Evolutionary conservation across 2,888 invertebrate species (phyloP), one percentile per base, ranked within the genome.

Genomic region (Protophormia terraenovae): DNA sequence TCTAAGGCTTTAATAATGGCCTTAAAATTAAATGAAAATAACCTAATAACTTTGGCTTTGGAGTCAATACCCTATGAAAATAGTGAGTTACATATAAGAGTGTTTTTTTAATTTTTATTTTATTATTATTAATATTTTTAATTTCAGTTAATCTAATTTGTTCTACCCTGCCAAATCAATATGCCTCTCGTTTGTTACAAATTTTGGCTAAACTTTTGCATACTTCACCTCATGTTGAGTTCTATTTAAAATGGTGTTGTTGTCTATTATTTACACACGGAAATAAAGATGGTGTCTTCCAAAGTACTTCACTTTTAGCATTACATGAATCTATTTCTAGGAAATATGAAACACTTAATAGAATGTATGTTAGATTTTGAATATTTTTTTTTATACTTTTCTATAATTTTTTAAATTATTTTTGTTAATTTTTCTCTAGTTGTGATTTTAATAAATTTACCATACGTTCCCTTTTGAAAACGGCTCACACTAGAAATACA

Each of bases 391-490:
- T 8, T 1, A 27, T n/a, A 5, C 14, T 14, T 3, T 14, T 41
- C n/a, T 0, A 35, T 10, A 10, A 3, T 67, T 55, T 66, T 38
- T 85, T 81, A 62, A 24, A 60, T 1, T 66, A 27, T 41, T 86
- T 38, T 12, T 87, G 86, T 87, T 86, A 94, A 94, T 24, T 93
- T 19, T 32, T 41, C 66, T 27, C 16, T n/a, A 98, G 97, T 88
- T 97, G 97, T 91, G 97, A 98, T 90, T 97, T 96, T 92, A 98
- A 98, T 92, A 97, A 97, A 90, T 98, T 97, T 90, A 97, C 96
- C 0, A 94, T 97, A 86, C 94, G 94, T 58, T 96, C 96, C 87
- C 93, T 97, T 14, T 91, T 94, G 86, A 93, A 94, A 3, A 93
- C 95, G 0, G 94, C 90, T 1, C 89, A 89, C 2, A 83, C n/a